Base-by-base conservation (phyloP, 2,797 vertebrate species). In the Aldrovandia affinis region DNA sequence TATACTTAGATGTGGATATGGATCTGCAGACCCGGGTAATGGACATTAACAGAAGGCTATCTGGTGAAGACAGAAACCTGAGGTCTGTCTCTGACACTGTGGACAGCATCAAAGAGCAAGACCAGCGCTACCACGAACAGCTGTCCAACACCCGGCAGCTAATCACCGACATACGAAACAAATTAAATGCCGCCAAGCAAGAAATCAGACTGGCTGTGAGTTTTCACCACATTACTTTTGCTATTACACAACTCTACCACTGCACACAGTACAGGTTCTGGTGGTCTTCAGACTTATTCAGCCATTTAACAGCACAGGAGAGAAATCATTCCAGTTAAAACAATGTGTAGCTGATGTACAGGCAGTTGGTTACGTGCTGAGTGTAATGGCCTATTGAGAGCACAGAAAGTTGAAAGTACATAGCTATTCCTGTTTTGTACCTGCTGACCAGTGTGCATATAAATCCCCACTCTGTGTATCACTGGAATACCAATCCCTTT, bases 171-270 rank as follows among this genome's bases (percentile, higher is more conserved):
- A 93, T 96, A 87, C 94, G 88, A 80, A 85, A 88, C 81, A 93
- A 94, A 77, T 93, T 99, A 89, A 87, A 92, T 1, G 86, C 88
- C 3, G 95, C 94, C 0, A 89, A 91, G 70, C 39, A 83, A 0
- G 78, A 93, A 63, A 89, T 98, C 50, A 44, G 0, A 28, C 81
- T 8, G 52, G 77, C 89, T 52, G 98, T 98, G 91, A 94, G 94
- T 3, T 5, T 52, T 30, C 36, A 39, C 68, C 5, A 18, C 68
- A 20, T 15, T 39, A 22, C 1, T 73, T 18, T 42, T 12, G 47
- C 47, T 50, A 6, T 50, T 2, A 50, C 47, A n/a, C 1, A 50
- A 6, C 12, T 50, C 12, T 12, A 50, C 47, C 47, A n/a, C 47
- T 50, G 47, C 33, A 22, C 36, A 42, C 36, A 42, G 68, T 39